phyloP scores from a whole-genome alignment of 2,113 vertebrate species.

The Dicerorhinus sumatrensis region DNA sequence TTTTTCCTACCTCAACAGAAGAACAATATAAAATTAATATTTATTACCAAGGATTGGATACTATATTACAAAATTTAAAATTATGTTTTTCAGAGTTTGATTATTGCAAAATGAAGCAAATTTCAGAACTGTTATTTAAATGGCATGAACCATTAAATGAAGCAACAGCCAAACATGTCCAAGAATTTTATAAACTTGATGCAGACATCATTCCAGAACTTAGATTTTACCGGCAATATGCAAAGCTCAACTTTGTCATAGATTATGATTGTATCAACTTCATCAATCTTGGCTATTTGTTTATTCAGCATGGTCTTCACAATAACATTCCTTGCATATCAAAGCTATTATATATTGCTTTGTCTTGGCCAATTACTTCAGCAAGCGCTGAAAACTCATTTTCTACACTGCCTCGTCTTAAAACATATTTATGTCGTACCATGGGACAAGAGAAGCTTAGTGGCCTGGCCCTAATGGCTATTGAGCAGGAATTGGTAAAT shows the following conservation, averaged over 20 bases:
- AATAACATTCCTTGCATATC: conserved; percentile 76
- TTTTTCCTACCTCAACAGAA: conserved; percentile 71
- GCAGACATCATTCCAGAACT: conserved; percentile 78
- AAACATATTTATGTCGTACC: conserved; percentile 70
- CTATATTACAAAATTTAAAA: conserved; percentile 77
- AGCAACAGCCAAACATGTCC: conserved; percentile 76
- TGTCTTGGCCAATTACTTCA: conserved; percentile 78
- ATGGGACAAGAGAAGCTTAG: conserved; percentile 68
- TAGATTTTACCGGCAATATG: conserved; percentile 81
- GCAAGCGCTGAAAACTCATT: conserved; percentile 57
- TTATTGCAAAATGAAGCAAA: conserved; percentile 78
- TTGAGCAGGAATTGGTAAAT: conserved; percentile 79
- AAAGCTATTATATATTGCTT: conserved; percentile 72
- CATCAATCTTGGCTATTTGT: conserved; percentile 65
- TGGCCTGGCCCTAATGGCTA: conserved; percentile 73
- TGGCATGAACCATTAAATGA: conserved; percentile 82
- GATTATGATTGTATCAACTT: conserved; percentile 62
- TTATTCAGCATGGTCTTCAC: conserved; percentile 79
- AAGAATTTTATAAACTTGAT: conserved; percentile 78
- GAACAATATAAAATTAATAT: conserved; percentile 78
- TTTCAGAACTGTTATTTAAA: conserved; percentile 78
- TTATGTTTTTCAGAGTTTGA: conserved; percentile 81
- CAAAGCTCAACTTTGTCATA: conserved; percentile 74
- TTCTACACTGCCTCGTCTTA: conserved; percentile 72
- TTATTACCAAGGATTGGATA: conserved; percentile 79